phyloP scores from a whole-genome alignment of 2,113 vertebrate species.

The Notarius lentiginosus region DNA sequence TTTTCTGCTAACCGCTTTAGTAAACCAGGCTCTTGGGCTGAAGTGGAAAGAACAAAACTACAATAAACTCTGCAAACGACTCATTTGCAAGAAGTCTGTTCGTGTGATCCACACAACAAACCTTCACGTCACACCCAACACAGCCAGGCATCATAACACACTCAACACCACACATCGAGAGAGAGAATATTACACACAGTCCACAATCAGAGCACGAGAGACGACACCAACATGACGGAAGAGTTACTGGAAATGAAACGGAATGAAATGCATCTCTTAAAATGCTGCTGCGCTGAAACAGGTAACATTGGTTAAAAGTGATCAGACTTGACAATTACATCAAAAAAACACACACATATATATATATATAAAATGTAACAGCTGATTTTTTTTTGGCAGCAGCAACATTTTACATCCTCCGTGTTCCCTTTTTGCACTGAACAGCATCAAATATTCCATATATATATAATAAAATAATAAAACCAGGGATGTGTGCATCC shows the following conservation, averaged over 20 bases:
- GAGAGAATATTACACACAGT: slow-evolving; percentile 40
- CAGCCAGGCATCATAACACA: slow-evolving; percentile 23
- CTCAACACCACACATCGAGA: slow-evolving; percentile 23
- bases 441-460: neutral
- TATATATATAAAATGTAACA: slow-evolving; percentile 32
- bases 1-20: slow-evolving; percentile 2
- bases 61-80: neutral
- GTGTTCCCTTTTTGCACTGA: slow-evolving; percentile 11
- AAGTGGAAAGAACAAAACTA: slow-evolving; percentile 17
- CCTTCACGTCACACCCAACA: slow-evolving; percentile 34
- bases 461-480: too few species aligned
- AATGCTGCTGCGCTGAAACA: neutral
- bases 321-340: slow-evolving; percentile 7
- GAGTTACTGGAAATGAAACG: slow-evolving; percentile 9
- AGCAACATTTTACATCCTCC: neutral
- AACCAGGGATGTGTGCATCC: neutral
- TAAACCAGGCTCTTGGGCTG: slow-evolving; percentile 7
- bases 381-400: slow-evolving; percentile 23
- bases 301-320: neutral
- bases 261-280: slow-evolving; percentile 4
- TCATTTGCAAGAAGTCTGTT: slow-evolving; percentile 2
- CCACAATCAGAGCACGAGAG: slow-evolving; percentile 31
- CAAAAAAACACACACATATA: neutral
- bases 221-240: neutral
- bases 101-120: neutral